Base-by-base conservation (phyloP, 1,140 invertebrate genomes). In the Cydia amplana region DNA sequence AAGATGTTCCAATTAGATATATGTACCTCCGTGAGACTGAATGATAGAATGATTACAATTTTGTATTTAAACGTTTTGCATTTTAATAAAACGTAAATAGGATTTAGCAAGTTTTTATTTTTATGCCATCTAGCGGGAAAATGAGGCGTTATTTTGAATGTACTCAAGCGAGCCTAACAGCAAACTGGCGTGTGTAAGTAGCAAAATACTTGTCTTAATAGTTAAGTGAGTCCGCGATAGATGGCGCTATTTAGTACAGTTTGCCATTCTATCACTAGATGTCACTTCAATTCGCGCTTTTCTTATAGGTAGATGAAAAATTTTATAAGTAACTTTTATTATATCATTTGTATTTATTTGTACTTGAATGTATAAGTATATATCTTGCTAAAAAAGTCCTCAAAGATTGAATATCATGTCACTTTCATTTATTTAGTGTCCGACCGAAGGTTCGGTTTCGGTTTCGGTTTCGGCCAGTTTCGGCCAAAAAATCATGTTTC, bases 51-150 rank as follows among this genome's bases (percentile, higher is more conserved):
- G 36, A 70, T 67, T 67, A 67, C 64, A 67, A 67, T 70, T 70
- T 70, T 70, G 65, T 70, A 70, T 70, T 70, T 70, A 70, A 43
- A 36, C 65, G 65, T 73, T 73, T 55, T 73, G 51, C 46, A 51
- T 28, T 73, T 43, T 43, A 73, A 51, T 51, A 73, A 43, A 32
- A 73, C 23, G 20, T 73, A 2, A 49, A 20, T 43, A 43, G 36
- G 7, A 73, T 49, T 73, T 73, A 16, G 43, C 28, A 10, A 1
- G 7, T 20, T 49, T 51, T 73, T 14, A 55, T 49, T 73, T 73
- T 73, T 20, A 25, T 51, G 51, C 72, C 65, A 70, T 70, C 65
- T 70, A 40, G 32, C 16, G n/a, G 32, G 23, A 43, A 0, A 1
- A 1, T 32, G 12, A 2, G 0, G 12, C 12, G 12, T n/a, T n/a